Conservation (phyloP, 2,888 invertebrate species). For the Halocaridina rubra region DNA sequence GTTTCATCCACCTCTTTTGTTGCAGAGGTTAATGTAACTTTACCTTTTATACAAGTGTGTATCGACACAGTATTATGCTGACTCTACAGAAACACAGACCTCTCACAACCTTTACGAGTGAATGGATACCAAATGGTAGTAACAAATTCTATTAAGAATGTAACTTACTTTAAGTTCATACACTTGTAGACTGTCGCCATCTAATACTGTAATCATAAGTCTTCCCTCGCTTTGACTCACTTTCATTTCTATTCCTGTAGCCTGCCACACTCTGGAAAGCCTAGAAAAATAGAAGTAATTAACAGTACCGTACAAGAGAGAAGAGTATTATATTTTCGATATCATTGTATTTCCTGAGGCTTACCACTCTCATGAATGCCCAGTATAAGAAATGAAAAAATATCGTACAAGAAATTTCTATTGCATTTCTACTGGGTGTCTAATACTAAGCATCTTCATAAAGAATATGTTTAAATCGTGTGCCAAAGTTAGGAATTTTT, state of each 20-base stretch:
- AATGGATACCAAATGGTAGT: background rate
- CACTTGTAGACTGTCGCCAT: background rate
- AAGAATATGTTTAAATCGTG: too few relatives aligned
- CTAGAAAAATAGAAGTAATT: background rate
- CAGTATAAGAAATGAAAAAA: too few relatives aligned
- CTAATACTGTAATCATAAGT: background rate
- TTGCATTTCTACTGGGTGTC: too few relatives aligned
- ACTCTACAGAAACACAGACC: too few relatives aligned
- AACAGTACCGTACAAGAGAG: too few relatives aligned
- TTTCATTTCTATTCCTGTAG: background rate
- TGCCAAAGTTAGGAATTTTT: too few relatives aligned
- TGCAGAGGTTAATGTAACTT: too few relatives aligned
- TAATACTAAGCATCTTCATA: background rate
- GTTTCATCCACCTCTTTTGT: too few relatives aligned
- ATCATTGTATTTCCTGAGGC: background rate
- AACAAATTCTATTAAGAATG: background rate
- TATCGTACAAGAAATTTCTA: too few relatives aligned
- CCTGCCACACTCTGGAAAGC: background rate
- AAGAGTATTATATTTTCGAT: too few relatives aligned
- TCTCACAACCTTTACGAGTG: background rate
- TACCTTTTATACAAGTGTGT: too few relatives aligned
- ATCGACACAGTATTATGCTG: too few relatives aligned
- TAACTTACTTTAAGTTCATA: conserved; percentile 6
- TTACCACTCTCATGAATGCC: background rate
- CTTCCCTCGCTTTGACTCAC: background rate